These are phyloP conservation scores for Danionella cerebrum DNA, from an alignment of 2,113 vertebrate species.

Conservation along the genomic window DNA sequence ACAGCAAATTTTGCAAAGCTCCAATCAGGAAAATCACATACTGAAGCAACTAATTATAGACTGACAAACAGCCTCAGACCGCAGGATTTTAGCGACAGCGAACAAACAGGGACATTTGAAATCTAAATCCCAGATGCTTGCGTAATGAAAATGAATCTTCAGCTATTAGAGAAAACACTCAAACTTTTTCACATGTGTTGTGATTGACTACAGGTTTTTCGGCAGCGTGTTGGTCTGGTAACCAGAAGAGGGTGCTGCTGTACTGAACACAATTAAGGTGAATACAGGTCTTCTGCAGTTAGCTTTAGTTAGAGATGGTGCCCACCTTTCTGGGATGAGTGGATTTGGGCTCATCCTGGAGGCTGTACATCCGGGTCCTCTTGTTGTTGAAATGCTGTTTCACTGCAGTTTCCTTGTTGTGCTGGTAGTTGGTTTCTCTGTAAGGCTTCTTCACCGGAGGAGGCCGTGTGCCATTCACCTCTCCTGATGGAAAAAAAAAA, in stretches of 20 bases:
- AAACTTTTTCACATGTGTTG: neutral
- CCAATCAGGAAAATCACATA: neutral
- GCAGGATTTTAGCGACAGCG: neutral
- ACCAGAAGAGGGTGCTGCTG: conserved; percentile 60
- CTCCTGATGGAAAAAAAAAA: conserved; percentile 38
- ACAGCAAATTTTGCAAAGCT: neutral
- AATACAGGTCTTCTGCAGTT: neutral
- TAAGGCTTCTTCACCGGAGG: conserved; percentile 44
- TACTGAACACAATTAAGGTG: conserved; percentile 33
- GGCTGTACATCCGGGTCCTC: conserved; percentile 53
- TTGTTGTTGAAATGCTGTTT: conserved; percentile 37
- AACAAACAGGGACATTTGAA: neutral
- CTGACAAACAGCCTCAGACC: conserved; percentile 3
- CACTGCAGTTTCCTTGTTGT: conserved; percentile 42
- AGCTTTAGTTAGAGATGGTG: neutral
- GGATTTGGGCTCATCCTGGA: conserved; percentile 41
- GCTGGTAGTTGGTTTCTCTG: conserved; percentile 31
- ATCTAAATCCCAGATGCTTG: neutral
- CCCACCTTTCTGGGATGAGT: conserved; percentile 50
- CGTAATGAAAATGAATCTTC: neutral
- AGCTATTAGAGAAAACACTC: neutral
- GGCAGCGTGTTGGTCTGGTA: conserved; percentile 1
- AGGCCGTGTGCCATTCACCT: conserved; percentile 49
- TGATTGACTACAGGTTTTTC: neutral
- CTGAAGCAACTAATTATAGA: neutral